Percentiles rank a stretch among this genome's conserved stretches.
These are phyloP conservation scores for Pao palembangensis DNA, from an alignment of 2,113 vertebrate genomes.

Conservation along the genomic window DNA sequence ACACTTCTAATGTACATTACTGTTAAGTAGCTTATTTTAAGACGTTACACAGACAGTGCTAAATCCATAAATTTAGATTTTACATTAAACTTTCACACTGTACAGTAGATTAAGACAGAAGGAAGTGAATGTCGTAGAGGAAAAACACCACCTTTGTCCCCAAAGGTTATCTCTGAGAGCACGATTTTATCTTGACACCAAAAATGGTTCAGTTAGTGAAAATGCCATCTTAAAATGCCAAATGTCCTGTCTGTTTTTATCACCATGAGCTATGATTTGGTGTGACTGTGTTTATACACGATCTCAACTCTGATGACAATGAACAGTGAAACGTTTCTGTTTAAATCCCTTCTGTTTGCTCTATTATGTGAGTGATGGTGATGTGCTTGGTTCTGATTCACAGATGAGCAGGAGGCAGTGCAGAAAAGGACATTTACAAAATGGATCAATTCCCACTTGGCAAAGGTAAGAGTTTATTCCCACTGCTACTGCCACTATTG, in stretches of 20 bases:
- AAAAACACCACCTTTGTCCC: slow-evolving; percentile 14
- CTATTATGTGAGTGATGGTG: slow-evolving; percentile 47
- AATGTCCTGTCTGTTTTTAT: slow-evolving; percentile 23
- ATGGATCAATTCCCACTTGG: slow-evolving; percentile 98
- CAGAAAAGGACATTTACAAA: slow-evolving; percentile 99
- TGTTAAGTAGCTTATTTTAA: too few relatives aligned
- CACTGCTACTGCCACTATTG: slow-evolving; percentile 48
- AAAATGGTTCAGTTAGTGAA: slow-evolving; percentile 32
- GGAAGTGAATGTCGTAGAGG: slow-evolving; percentile 10
- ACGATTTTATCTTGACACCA: slow-evolving; percentile 31
- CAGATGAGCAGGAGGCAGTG: slow-evolving; percentile 97
- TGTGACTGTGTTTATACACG: slow-evolving; percentile 13
- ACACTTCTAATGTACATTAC: too few relatives aligned
- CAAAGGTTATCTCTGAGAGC: slow-evolving; percentile 49
- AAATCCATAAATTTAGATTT: not conserved
- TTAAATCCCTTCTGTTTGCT: slow-evolving; percentile 29
- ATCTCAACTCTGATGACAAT: slow-evolving; percentile 33
- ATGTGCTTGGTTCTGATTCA: slow-evolving; percentile 60
- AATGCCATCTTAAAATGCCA: slow-evolving; percentile 67
- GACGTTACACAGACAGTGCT: not conserved
- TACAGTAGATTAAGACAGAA: not conserved
- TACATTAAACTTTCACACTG: not conserved
- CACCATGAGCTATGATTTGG: slow-evolving; percentile 22
- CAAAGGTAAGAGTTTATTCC: slow-evolving; percentile 82
- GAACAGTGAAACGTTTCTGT: slow-evolving; percentile 51